Evolutionary conservation across 2,113 vertebrate genomes (phyloP).

Genomic region (Craseonycteris thonglongyai): DNA sequence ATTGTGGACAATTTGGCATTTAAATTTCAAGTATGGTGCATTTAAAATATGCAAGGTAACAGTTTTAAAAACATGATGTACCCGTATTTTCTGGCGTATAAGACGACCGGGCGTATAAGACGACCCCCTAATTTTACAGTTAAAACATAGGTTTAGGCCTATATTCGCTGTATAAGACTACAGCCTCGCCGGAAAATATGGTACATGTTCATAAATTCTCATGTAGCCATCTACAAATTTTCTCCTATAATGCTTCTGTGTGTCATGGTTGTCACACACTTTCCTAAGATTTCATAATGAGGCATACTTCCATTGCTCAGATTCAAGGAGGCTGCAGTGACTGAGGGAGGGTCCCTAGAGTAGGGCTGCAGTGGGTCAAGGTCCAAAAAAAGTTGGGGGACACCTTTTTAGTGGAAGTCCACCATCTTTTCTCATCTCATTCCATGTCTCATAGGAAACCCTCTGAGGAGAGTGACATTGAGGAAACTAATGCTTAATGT

Average conservation of each 20-base stretch:
- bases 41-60: background rate
- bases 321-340: background rate
- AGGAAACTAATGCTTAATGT: background rate
- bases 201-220: background rate
- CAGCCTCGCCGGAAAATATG: too few species aligned
- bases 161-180: too few species aligned
- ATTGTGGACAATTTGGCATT: slow-evolving; percentile 48
- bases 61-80: background rate
- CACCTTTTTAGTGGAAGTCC: background rate
- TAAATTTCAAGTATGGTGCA: background rate
- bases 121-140: too few species aligned
- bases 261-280: background rate
- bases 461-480: background rate
- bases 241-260: background rate
- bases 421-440: background rate
- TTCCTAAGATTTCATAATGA: background rate
- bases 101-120: too few species aligned
- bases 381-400: background rate
- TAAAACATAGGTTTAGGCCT: too few species aligned
- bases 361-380: background rate
- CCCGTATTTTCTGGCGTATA: too few species aligned
- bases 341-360: background rate
- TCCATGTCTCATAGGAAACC: background rate
- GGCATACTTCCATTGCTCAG: background rate
- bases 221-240: background rate